Evolutionary conservation across 2,888 invertebrate genomes (phyloP), one percentile per base, ranked within the genome.

Genomic region (Chrysolina americana): DNA sequence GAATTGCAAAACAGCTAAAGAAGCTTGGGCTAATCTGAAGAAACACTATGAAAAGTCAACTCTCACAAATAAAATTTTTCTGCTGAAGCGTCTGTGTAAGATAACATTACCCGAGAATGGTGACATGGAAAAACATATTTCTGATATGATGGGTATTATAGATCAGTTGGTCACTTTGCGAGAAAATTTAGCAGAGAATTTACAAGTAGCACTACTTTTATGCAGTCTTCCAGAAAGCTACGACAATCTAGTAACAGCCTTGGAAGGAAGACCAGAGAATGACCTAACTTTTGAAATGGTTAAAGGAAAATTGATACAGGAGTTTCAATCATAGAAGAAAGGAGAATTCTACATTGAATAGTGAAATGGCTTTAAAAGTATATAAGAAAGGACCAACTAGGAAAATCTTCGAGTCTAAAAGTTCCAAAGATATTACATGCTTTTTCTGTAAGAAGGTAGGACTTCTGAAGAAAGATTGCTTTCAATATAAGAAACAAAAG

Each of bases 111-210:
- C 21, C 9, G 53, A 53, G 2, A 53, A 53, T 53, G 53, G 21
- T 53, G 21, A 53, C 11, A 21, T 53, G 53, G 53, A 53, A 53
- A n/a, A 53, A 21, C 53, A 53, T 19, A 53, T 21, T 11, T 3
- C 53, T 53, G 21, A 53, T 21, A 53, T 53, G 21, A 53, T 53
- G 53, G 13, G 21, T 21, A 53, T 53, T 21, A 10, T 53, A n/a
- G 64, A 70, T 64, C 63, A 48, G 13, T 36, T 23, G 36, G 36
- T 50, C 8, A 23, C 63, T 13, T n/a, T 70, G 48, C 64, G 70
- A 48, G 70, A 70, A 64, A 70, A 19, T 36, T 41, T 70, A 41
- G 64, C 64, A 63, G 64, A 70, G 47, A 44, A 47, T 63, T 21
- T 63, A 47, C 63, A 28, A 50, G 70, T 48, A n/a, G 48, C 48